Base-by-base conservation (phyloP, 2,888 invertebrate species). In the Lagria hirta region DNA sequence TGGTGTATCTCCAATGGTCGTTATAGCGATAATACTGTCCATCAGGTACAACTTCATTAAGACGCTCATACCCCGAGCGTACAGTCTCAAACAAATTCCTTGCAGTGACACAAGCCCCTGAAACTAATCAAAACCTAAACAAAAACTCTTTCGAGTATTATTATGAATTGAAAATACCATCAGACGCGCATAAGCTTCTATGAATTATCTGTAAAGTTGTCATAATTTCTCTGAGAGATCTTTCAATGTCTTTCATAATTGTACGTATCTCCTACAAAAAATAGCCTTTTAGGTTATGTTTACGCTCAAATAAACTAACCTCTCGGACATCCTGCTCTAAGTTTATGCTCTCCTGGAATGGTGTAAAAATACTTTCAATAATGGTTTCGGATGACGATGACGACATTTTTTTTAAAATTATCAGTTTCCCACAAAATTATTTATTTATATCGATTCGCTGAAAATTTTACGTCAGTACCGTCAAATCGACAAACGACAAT, bases 1-100 rank as follows among this genome's bases (percentile, higher is more conserved):
- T 88, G 48, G 84, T 83, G 63, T 78, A 86, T 21, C 86, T 78
- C 94, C 94, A 95, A 60, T 89, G 88, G 60, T 94, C 93, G 53
- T 89, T 84, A 65, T 85, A 95, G 56, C 89, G 79, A 70, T 89
- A 93, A 71, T 88, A 94, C 59, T 92, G 88, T 29, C 84, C 83
- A 1, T 73, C 50, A 1, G 91, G 89, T 17, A 94, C 78, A 36
- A 85, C 75, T 23, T 72, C 66, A 11, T 81, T 77, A 22, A 94
- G 72, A 50, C 76, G 78, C 2, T 68, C 65, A 62, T 86, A 91
- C 7, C 83, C 81, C 13, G 74, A 70, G 4, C 78, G 74, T 0
- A 89, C 81, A 36, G 78, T 77, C 26, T 77, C 79, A 61, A 92
- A 86, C 40, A 82, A 65, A 50, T 79, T 73, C 14, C 87, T 74